A percentile compares a stretch with the other conserved stretches of the same genome.
Conservation (phyloP, 2,888 invertebrate species). For the Drosophila infuscata region DNA sequence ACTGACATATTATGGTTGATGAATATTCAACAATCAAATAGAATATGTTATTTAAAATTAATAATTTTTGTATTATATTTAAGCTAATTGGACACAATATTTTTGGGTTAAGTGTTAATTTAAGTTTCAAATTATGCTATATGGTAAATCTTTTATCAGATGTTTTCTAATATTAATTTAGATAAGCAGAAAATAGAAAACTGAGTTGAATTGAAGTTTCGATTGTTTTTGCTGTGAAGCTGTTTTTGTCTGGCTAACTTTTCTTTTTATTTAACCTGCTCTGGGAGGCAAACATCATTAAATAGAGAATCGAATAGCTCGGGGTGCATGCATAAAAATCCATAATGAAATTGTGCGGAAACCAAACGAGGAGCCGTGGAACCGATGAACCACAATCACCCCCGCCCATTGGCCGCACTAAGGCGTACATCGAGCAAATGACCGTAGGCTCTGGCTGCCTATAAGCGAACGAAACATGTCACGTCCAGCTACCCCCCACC, state of each 20-base stretch:
- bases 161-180: not conserved
- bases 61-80: not conserved
- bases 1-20: not conserved
- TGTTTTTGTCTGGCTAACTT: not conserved
- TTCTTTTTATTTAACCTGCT: not conserved
- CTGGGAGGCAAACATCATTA: slow-evolving; percentile 3
- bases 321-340: slow-evolving; percentile 48
- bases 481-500: slow-evolving; percentile 31
- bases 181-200: not conserved
- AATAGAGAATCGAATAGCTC: slow-evolving; percentile 20
- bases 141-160: not conserved
- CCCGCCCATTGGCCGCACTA: slow-evolving; percentile 19
- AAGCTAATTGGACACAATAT: not conserved
- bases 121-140: not conserved
- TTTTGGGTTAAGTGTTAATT: not conserved
- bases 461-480: slow-evolving; percentile 50
- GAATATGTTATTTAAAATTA: not conserved
- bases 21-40: not conserved
- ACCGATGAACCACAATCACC: not conserved
- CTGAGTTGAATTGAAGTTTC: not conserved
- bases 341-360: slow-evolving; percentile 72
- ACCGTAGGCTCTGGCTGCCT: slow-evolving; percentile 36
- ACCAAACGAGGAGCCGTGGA: slow-evolving; percentile 17
- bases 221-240: not conserved
- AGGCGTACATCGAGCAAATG: slow-evolving; percentile 18